phyloP scores from a whole-genome alignment of 2,113 vertebrate species.

The Leptodactylus fuscus region DNA sequence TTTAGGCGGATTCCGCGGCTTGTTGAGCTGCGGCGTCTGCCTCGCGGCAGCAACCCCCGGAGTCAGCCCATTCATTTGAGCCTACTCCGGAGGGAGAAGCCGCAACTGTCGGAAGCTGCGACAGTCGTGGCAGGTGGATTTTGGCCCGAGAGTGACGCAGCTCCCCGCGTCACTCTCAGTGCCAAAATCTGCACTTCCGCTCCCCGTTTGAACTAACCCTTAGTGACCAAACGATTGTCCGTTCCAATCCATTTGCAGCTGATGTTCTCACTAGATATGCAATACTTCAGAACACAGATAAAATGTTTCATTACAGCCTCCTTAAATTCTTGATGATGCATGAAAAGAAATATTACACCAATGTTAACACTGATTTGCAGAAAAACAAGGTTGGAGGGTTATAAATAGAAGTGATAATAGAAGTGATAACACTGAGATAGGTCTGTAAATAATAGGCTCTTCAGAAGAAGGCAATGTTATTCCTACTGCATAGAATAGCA shows the following conservation, averaged over 20 bases:
- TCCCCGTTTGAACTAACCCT: background rate
- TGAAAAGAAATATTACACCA: background rate
- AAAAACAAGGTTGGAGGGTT: background rate
- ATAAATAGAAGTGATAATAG: background rate
- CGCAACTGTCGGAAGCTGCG: too few species aligned
- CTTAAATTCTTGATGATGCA: background rate
- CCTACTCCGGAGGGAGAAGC: too few species aligned
- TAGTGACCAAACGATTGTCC: background rate
- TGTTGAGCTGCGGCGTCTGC: too few species aligned
- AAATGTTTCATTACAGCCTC: background rate
- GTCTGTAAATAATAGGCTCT: background rate
- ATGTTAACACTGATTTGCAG: background rate
- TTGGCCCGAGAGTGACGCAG: too few species aligned
- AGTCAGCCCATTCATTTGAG: too few species aligned
- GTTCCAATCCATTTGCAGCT: background rate
- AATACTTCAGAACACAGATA: background rate
- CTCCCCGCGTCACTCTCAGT: too few species aligned
- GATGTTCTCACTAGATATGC: background rate
- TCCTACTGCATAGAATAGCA: background rate
- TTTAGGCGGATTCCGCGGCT: too few species aligned
- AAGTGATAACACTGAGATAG: background rate
- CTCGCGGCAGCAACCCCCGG: too few species aligned
- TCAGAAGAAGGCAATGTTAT: background rate
- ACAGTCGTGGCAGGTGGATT: too few species aligned
- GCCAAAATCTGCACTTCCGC: too few species aligned